Evolutionary conservation across 2,797 vertebrate genomes (phyloP).

Genomic region (Pempheris klunzingeri): DNA sequence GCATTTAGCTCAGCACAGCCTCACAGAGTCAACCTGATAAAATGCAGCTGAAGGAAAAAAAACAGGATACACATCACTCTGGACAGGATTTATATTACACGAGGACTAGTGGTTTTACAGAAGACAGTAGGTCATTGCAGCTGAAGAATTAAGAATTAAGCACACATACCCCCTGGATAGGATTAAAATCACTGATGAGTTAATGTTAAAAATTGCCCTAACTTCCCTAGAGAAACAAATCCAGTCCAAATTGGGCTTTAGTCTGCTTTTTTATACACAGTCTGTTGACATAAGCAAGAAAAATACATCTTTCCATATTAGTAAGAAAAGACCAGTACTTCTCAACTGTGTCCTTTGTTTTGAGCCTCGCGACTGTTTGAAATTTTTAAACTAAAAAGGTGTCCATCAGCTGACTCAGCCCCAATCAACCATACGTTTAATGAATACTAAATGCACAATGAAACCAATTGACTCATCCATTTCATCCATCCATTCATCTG

Average conservation of each 20-base stretch:
- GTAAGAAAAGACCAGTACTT: constrained; percentile 12
- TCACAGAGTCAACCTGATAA: no score
- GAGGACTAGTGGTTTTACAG: no score
- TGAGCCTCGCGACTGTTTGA: constrained; percentile 22
- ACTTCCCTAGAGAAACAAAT: not conserved
- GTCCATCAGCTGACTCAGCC: constrained; percentile 5
- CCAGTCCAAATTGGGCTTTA: not conserved
- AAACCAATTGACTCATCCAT: constrained; percentile 22
- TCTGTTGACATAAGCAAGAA: not conserved
- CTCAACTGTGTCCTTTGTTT: constrained; percentile 14
- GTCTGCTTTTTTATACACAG: not conserved
- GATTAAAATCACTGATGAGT: not conserved
- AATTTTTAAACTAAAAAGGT: constrained; percentile 20
- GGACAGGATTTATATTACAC: no score
- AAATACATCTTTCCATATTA: not conserved
- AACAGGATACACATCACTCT: no score
- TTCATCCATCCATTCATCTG: not conserved
- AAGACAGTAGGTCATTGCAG: no score
- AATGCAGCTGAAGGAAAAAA: no score
- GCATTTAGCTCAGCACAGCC: not conserved
- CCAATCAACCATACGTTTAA: constrained; percentile 6
- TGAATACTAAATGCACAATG: constrained; percentile 30
- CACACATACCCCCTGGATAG: not conserved
- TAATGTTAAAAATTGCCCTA: not conserved
- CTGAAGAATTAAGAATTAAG: no score